These are phyloP conservation scores for Martes martes DNA, from an alignment of 2,113 vertebrate species.

Conservation along the genomic window DNA sequence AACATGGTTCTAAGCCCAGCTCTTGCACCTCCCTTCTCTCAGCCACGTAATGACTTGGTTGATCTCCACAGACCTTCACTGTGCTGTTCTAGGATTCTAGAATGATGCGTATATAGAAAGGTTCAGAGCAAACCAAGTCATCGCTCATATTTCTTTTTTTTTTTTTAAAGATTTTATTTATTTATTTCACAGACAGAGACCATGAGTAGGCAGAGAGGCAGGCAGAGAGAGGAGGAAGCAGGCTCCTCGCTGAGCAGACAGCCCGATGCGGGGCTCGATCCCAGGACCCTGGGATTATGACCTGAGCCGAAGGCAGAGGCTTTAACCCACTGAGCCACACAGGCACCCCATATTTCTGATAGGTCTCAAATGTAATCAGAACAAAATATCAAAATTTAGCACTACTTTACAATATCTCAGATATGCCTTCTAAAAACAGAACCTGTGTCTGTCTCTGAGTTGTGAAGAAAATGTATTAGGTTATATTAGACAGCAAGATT, in stretches of 20 bases:
- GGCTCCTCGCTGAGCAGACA: too few species aligned
- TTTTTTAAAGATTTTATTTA: too few species aligned
- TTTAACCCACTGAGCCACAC: too few species aligned
- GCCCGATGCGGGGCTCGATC: too few species aligned
- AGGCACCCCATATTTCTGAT: not conserved
- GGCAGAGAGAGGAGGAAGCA: too few species aligned
- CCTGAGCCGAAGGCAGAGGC: too few species aligned
- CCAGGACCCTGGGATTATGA: too few species aligned
- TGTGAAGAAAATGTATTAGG: conserved; percentile 73
- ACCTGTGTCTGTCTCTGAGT: conserved; percentile 62
- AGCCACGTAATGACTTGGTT: not conserved
- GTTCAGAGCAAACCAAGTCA: conserved; percentile 27
- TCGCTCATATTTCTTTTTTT: not conserved
- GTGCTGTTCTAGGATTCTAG: not conserved
- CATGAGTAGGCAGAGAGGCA: too few species aligned
- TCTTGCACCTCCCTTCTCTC: not conserved
- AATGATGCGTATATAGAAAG: not conserved
- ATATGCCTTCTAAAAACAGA: conserved; percentile 73
- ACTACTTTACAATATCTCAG: conserved; percentile 58
- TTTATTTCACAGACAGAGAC: too few species aligned
- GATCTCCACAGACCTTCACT: not conserved
- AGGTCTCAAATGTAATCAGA: conserved; percentile 54
- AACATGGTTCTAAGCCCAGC: not conserved
- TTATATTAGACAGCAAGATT: conserved; percentile 72
- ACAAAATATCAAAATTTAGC: conserved; percentile 59